Evolutionary conservation across 2,113 vertebrate species (phyloP).

Genomic region (Sisor rabdophorus): DNA sequence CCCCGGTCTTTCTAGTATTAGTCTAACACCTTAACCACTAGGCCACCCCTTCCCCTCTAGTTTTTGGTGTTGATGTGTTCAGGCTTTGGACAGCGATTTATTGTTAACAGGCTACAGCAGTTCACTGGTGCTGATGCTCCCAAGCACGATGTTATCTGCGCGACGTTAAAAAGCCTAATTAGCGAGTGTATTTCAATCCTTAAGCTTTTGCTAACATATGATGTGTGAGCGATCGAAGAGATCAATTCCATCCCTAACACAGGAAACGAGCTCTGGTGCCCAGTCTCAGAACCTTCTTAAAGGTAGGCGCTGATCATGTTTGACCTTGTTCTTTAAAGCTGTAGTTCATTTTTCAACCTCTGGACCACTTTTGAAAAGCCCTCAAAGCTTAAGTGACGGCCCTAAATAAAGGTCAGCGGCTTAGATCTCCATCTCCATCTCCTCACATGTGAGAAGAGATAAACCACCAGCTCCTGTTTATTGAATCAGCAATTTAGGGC

Average conservation of each 20-base stretch:
- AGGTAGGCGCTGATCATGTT: neutral
- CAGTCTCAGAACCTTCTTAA: neutral
- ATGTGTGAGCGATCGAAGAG: conserved; percentile 29
- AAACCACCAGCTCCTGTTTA: conserved; percentile 42
- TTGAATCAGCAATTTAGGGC: conserved; percentile 25
- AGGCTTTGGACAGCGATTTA: too few species aligned
- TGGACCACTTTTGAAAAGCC: neutral
- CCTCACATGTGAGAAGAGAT: conserved; percentile 16
- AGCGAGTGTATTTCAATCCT: neutral
- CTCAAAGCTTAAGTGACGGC: neutral
- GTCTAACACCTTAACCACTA: too few species aligned
- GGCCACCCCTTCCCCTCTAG: too few species aligned
- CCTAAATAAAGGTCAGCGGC: conserved; percentile 14
- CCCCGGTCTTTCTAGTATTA: too few species aligned
- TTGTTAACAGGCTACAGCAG: too few species aligned
- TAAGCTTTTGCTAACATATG: conserved; percentile 29
- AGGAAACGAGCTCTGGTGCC: neutral
- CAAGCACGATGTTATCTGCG: too few species aligned
- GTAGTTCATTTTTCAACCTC: neutral
- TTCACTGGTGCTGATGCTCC: too few species aligned
- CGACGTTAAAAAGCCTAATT: neutral
- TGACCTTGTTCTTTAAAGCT: neutral
- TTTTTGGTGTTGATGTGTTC: too few species aligned
- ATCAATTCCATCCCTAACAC: conserved; percentile 20
- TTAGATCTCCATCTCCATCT: conserved; percentile 4